phyloP scores from a whole-genome alignment of 2,113 vertebrate species.

The Serinus canaria region DNA sequence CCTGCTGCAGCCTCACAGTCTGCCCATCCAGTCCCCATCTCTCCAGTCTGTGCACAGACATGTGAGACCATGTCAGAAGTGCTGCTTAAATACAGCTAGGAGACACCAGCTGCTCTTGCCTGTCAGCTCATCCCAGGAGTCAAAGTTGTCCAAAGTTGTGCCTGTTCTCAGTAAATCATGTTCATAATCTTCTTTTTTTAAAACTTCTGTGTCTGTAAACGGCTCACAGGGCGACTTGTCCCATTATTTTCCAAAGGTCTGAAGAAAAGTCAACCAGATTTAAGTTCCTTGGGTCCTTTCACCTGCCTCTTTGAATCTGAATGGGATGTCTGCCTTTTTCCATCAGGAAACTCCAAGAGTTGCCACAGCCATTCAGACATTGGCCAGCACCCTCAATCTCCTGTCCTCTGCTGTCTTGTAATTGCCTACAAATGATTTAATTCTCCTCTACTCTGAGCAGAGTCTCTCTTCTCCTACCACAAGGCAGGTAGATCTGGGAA shows the following conservation, averaged over 20 bases:
- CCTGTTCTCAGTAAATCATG: background rate
- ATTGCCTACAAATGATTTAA: background rate
- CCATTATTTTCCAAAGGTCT: background rate
- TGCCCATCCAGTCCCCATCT: background rate
- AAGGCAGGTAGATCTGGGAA: background rate
- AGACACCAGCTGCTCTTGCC: background rate
- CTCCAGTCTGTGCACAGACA: background rate
- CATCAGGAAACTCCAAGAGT: background rate
- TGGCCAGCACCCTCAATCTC: background rate
- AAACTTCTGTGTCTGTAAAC: accelerated
- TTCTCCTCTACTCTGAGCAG: background rate
- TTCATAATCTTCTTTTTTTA: background rate
- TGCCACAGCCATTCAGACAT: background rate
- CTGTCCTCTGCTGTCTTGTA: background rate
- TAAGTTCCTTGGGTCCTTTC: background rate
- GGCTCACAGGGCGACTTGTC: background rate
- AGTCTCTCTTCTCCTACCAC: background rate
- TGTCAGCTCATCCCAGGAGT: background rate
- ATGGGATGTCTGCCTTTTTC: background rate
- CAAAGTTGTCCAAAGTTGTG: background rate
- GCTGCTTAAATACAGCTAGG: background rate
- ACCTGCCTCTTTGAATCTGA: background rate
- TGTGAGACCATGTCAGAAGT: background rate
- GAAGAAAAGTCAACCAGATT: background rate
- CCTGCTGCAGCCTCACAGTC: background rate